Evolutionary conservation across 2,888 invertebrate species (phyloP), one percentile per base, ranked within the genome.

Genomic region (Drosophila dives): DNA sequence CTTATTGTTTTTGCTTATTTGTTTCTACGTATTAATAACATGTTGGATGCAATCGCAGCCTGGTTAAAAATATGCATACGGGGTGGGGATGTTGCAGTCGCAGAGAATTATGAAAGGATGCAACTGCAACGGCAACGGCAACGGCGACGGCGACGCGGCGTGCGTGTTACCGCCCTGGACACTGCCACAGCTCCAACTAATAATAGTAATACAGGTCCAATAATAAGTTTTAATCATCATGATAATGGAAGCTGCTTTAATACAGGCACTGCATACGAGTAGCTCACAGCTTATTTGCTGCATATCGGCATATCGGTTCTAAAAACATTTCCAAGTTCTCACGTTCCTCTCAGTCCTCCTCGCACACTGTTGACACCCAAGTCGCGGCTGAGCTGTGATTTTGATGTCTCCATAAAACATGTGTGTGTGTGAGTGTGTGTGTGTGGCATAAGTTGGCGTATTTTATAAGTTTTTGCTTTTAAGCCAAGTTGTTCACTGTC

Each of bases 1-100:
- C 72, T 86, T 90, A 86, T 86, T 90, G 86, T 86, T 90, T 90
- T 90, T 90, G 89, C 89, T 90, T 90, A 90, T 86, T 90, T 88
- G 84, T 87, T 86, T 88, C 84, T 90, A 86, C 89, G 90, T 90
- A 87, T 87, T 87, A 90, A 87, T 87, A 87, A 90, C 87, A 90
- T 89, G 90, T 90, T 90, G 74, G 83, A 72, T 72, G 77, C 86
- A 89, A 83, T 89, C 89, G 75, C 72, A 81, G 85, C 71, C 85
- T 85, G 85, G 80, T 87, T 86, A 85, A 85, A 85, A 85, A 85
- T 85, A 84, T 89, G 85, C 87, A 89, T 89, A 89, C 59, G 55
- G 38, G 12, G n/a, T 7, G 55, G 33, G 54, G 54, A 42, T 29
- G 63, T 48, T 48, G 38, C 56, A 49, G 49, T 36, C 42, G 45